A percentile compares a stretch with the other conserved stretches of the same genome.
phyloP scores from a whole-genome alignment of 1,140 invertebrate species.

The Ostrea denselamellosa region DNA sequence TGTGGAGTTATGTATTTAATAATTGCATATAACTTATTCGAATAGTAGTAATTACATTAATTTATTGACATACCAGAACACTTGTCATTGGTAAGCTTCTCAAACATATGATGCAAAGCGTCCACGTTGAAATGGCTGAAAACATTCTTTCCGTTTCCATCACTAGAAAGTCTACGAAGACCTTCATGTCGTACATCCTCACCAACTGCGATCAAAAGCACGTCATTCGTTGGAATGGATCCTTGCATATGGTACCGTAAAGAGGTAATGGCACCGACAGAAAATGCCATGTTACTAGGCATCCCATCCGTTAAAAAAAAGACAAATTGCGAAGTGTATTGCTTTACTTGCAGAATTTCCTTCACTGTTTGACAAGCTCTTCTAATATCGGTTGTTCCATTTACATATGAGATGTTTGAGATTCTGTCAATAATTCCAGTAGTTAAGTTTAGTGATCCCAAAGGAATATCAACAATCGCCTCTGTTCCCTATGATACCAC shows the following conservation, averaged over 20 bases:
- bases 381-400: slow-evolving; percentile 15
- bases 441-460: not conserved
- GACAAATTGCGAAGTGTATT: slow-evolving; percentile 3
- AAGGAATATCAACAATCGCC: not conserved
- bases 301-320: slow-evolving; percentile 33
- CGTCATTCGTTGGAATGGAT: not conserved
- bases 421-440: not conserved
- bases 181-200: slow-evolving; percentile 32
- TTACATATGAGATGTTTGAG: not conserved
- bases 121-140: not conserved
- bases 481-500: not conserved
- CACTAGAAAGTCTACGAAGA: not conserved
- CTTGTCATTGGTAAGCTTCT: not conserved
- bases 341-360: not conserved
- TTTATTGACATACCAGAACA: not conserved
- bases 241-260: not conserved
- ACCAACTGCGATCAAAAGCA: not conserved
- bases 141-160: not conserved
- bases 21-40: not conserved
- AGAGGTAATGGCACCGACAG: not conserved
- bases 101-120: not conserved
- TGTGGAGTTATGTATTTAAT: not conserved
- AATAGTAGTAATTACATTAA: not conserved
- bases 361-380: not conserved
- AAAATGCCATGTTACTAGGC: not conserved